Conservation (phyloP, 2,113 vertebrate species). For the Rattus norvegicus region GRCr8 NC_086020.1:117712501-117713000, state of each 20-base stretch:
- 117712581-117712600: background rate
- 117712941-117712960: constrained; percentile 56
- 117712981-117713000: constrained; percentile 15
- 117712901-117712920: constrained; percentile 41
- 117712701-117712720: constrained; percentile 12
- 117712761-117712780: constrained; percentile 26
- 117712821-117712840: background rate
- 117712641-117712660: background rate
- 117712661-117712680: background rate
- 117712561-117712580: background rate
- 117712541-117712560: background rate
- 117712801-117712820: background rate
- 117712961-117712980: background rate
- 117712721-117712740: background rate
- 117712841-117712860: constrained; percentile 54
- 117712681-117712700: background rate
- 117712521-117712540: background rate
- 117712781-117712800: constrained; percentile 24
- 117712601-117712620: background rate
- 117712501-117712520: background rate
- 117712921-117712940: constrained; percentile 56
- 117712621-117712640: background rate
- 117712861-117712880: constrained; percentile 69
- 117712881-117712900: constrained; percentile 54
- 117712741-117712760: constrained; percentile 16